These are phyloP conservation scores for Epinephelus awoara DNA, from an alignment of 2,797 vertebrate species.

Conservation along the genomic window DNA sequence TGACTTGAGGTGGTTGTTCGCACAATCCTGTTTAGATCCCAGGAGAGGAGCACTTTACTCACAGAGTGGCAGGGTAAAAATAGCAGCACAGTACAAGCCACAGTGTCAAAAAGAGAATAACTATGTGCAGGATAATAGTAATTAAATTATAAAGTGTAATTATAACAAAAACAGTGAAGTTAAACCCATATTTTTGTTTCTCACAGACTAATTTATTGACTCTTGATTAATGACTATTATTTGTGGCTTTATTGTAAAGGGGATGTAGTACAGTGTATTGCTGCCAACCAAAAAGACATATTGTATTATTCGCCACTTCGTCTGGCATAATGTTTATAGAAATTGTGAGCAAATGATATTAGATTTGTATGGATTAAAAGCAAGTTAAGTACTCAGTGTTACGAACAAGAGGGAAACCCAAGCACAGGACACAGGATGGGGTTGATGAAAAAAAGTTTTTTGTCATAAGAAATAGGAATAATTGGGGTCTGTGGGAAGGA, in stretches of 20 bases:
- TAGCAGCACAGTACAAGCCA: slow-evolving; percentile 45
- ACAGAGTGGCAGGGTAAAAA: slow-evolving; percentile 63
- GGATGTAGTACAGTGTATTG: neutral
- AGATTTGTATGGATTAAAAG: neutral
- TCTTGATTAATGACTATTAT: too few relatives aligned
- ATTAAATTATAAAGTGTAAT: neutral
- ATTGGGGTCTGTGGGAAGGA: too few relatives aligned
- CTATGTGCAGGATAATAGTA: neutral
- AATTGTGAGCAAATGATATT: neutral
- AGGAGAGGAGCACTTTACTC: slow-evolving; percentile 63
- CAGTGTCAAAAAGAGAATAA: slow-evolving; percentile 18
- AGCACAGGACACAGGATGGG: too few relatives aligned
- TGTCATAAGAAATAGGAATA: too few relatives aligned
- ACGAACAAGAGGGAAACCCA: neutral
- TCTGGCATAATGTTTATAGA: neutral
- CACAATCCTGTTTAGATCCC: slow-evolving; percentile 59
- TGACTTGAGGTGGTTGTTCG: slow-evolving; percentile 60
- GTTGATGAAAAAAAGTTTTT: too few relatives aligned
- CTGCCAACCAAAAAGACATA: neutral
- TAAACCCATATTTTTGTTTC: neutral
- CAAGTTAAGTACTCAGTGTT: neutral
- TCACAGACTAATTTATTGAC: neutral
- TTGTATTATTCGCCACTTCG: neutral
- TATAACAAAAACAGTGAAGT: neutral
- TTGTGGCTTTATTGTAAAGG: neutral